These are phyloP conservation scores for Drosophila erecta DNA, from an alignment of 1,140 invertebrate genomes.

Conservation along the genomic window DNA sequence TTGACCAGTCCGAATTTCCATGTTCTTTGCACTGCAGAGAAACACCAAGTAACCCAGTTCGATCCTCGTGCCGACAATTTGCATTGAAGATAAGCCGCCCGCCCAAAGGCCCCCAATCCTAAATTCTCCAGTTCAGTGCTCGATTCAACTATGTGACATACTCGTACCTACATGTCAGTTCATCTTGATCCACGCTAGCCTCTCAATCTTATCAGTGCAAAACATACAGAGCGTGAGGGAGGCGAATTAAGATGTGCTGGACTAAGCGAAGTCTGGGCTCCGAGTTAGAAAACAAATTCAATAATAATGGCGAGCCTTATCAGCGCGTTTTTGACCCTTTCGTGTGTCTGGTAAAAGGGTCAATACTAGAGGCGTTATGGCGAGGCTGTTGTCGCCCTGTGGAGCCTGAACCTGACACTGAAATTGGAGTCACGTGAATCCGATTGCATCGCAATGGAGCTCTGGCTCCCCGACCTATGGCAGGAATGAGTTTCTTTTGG, in stretches of 20 bases:
- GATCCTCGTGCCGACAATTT: constrained; percentile 56
- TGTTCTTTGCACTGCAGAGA: constrained; percentile 28
- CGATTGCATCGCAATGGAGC: background rate
- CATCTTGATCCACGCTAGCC: constrained; percentile 11
- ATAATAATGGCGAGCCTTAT: constrained; percentile 55
- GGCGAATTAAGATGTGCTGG: constrained; percentile 2
- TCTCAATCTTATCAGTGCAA: constrained; percentile 62
- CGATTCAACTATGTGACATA: constrained; percentile 19
- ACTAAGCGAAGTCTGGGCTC: constrained; percentile 27
- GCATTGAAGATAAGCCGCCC: constrained; percentile 63
- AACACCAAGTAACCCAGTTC: constrained; percentile 59
- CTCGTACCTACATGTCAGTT: constrained; percentile 36
- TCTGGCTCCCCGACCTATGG: constrained; percentile 24
- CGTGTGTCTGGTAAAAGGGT: constrained; percentile 56
- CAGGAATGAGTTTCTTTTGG: constrained; percentile 14
- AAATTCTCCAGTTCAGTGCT: constrained; percentile 10
- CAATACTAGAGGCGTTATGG: constrained; percentile 33
- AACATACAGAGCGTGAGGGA: constrained; percentile 45
- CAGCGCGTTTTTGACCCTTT: constrained; percentile 69
- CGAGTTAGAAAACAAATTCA: constrained; percentile 70
- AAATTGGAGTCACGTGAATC: constrained; percentile 59
- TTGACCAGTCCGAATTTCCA: constrained; percentile 11
- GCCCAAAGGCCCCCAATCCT: constrained; percentile 16
- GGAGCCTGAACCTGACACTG: constrained; percentile 69
- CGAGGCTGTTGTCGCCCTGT: constrained; percentile 28